phyloP scores from a whole-genome alignment of 2,113 vertebrate genomes.

The Indicator maculatus region DNA sequence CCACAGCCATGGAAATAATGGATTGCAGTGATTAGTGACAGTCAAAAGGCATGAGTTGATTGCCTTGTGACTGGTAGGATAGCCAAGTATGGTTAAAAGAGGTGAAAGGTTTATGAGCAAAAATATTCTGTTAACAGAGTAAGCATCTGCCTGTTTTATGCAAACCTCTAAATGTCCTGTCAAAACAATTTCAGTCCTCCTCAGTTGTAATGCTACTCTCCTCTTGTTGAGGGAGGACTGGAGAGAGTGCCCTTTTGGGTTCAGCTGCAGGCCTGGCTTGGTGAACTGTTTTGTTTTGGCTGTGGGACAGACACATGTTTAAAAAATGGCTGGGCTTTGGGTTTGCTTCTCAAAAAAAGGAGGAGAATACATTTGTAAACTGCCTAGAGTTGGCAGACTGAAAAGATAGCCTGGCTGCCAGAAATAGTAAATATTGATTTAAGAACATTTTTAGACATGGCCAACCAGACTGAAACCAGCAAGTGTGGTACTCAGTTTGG shows the following conservation, averaged over 20 bases:
- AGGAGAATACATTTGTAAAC: neutral
- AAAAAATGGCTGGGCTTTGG: neutral
- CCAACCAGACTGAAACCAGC: neutral
- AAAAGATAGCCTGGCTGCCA: neutral
- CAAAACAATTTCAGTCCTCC: neutral
- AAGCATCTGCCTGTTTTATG: neutral
- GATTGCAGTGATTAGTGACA: neutral
- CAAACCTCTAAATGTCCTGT: neutral
- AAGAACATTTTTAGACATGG: neutral
- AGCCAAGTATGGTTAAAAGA: neutral
- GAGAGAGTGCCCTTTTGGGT: neutral
- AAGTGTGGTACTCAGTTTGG: neutral
- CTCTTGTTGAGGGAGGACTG: neutral
- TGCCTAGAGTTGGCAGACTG: neutral
- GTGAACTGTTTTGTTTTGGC: neutral
- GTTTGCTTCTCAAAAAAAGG: neutral
- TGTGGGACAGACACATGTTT: neutral
- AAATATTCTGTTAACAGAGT: neutral
- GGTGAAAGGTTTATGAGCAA: neutral
- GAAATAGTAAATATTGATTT: constrained; percentile 26
- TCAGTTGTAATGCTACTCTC: neutral
- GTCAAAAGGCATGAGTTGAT: neutral
- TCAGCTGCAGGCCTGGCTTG: neutral
- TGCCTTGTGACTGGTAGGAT: neutral
- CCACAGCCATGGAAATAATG: neutral